Conservation (phyloP, 1,140 invertebrate species). For the Galleria mellonella region DNA sequence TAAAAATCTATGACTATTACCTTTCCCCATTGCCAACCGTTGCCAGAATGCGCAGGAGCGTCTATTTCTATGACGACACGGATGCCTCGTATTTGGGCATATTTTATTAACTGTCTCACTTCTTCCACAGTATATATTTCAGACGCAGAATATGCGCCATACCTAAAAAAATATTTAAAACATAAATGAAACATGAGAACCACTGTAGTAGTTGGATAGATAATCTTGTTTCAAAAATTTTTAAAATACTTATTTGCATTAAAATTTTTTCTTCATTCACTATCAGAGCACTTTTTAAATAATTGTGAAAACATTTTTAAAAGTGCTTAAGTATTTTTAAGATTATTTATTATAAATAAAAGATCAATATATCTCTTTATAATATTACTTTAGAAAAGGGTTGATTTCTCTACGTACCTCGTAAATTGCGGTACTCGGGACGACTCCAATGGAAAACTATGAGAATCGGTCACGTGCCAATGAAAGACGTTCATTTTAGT, state of each 20-base stretch:
- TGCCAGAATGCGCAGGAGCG: slow-evolving; percentile 88
- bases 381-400: too few species aligned
- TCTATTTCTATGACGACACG: slow-evolving; percentile 89
- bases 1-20: slow-evolving; percentile 18
- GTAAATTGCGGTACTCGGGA: slow-evolving; percentile 83
- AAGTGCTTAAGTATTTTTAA: too few species aligned
- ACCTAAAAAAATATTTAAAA: slow-evolving; percentile 45
- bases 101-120: slow-evolving; percentile 80
- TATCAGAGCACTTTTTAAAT: too few species aligned
- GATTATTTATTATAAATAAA: too few species aligned
- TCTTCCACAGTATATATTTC: slow-evolving; percentile 84
- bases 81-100: slow-evolving; percentile 83
- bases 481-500: slow-evolving; percentile 91
- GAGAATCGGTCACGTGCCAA: slow-evolving; percentile 90
- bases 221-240: too few species aligned
- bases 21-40: slow-evolving; percentile 87
- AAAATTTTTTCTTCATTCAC: too few species aligned
- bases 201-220: too few species aligned
- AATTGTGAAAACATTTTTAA: too few species aligned
- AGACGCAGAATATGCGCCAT: slow-evolving; percentile 80
- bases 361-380: too few species aligned
- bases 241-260: too few species aligned
- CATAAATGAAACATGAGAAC: too few species aligned
- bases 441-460: slow-evolving; percentile 88
- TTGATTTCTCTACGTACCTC: too few species aligned